Conservation (phyloP, 2,113 vertebrate species). For the Ochotona curzoniae region DNA sequence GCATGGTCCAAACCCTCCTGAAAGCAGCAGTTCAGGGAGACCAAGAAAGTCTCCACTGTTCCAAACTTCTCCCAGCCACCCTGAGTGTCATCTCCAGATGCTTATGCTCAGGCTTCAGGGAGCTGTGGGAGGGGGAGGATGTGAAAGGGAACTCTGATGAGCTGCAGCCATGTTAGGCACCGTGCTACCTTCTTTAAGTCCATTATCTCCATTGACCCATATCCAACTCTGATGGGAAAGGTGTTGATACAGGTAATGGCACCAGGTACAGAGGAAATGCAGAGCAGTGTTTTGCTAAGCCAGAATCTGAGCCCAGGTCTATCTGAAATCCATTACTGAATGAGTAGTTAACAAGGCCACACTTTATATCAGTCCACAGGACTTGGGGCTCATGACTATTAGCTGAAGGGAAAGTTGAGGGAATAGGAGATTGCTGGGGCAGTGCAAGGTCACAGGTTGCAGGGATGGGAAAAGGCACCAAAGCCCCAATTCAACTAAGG, state of each 20-base stretch:
- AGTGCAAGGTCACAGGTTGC: not conserved
- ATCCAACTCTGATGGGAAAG: not conserved
- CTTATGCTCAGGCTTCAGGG: not conserved
- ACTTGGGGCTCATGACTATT: not conserved
- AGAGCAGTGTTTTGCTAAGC: not conserved
- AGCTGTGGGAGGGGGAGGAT: accelerated
- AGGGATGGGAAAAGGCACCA: too few relatives aligned
- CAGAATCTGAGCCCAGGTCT: not conserved
- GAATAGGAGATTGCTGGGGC: not conserved
- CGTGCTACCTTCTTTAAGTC: too few relatives aligned
- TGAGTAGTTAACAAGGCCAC: not conserved
- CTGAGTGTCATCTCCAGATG: not conserved
- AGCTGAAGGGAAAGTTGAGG: not conserved
- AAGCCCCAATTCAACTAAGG: not conserved
- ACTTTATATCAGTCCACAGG: not conserved
- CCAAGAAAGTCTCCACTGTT: not conserved
- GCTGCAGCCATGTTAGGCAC: not conserved
- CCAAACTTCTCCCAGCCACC: not conserved
- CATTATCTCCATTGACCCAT: not conserved
- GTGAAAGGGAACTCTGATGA: not conserved
- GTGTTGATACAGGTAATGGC: not conserved
- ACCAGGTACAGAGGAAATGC: not conserved
- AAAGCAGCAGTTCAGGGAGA: not conserved
- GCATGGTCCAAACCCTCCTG: not conserved
- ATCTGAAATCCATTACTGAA: not conserved